These are phyloP conservation scores for Nephotettix cincticeps DNA, from an alignment of 1,140 invertebrate genomes.

Conservation along the genomic window DNA sequence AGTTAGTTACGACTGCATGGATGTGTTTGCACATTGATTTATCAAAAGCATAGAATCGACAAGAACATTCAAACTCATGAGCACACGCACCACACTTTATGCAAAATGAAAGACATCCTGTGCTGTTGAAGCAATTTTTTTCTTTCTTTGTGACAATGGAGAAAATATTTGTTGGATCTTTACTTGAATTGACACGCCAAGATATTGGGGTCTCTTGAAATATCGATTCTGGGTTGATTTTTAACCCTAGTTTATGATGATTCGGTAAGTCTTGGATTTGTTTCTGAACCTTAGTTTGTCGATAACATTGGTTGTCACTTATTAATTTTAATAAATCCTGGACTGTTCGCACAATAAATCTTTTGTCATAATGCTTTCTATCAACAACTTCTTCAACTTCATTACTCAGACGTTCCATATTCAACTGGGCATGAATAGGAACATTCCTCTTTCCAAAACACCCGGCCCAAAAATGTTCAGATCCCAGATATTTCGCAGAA, in stretches of 20 bases:
- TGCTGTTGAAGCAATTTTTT: not conserved
- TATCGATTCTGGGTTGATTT: constrained; percentile 9
- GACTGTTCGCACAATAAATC: constrained; percentile 14
- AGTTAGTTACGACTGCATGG: constrained; percentile 8
- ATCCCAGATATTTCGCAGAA: constrained; percentile 17
- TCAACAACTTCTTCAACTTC: constrained; percentile 25
- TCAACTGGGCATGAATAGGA: constrained; percentile 23
- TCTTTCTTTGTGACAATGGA: not conserved
- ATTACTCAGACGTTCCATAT: constrained; percentile 25
- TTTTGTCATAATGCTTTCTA: not conserved
- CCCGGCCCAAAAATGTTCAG: constrained; percentile 22
- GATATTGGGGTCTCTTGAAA: not conserved
- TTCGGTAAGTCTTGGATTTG: constrained; percentile 11
- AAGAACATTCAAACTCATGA: constrained; percentile 26
- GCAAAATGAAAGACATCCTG: constrained; percentile 10
- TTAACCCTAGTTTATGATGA: constrained; percentile 9
- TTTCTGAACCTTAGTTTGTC: constrained; percentile 22
- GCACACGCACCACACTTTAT: constrained; percentile 2
- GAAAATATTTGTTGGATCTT: constrained; percentile 15
- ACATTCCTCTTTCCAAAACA: constrained; percentile 22
- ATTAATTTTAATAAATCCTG: constrained; percentile 28
- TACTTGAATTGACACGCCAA: constrained; percentile 23
- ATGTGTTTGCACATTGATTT: constrained; percentile 30
- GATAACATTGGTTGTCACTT: constrained; percentile 21
- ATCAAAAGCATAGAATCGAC: constrained; percentile 20